These are phyloP conservation scores for Pipra filicauda DNA, from an alignment of 2,113 vertebrate species.

Conservation along the genomic window DNA sequence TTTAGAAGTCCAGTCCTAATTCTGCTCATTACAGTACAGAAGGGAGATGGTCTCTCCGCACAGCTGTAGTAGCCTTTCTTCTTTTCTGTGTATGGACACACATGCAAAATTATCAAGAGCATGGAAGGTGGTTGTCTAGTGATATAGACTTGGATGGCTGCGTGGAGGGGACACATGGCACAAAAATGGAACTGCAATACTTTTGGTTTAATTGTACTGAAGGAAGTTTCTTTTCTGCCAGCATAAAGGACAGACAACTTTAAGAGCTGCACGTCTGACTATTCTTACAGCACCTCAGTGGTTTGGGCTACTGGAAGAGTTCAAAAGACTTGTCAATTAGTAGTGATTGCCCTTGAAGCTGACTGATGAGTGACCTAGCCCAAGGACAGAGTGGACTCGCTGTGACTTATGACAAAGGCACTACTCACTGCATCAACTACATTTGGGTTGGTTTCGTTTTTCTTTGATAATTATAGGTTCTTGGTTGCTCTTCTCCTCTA, in stretches of 20 bases:
- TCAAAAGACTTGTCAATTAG: slow-evolving; percentile 31
- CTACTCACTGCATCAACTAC: not conserved
- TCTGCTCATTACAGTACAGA: not conserved
- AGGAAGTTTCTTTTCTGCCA: not conserved
- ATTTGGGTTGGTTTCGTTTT: not conserved
- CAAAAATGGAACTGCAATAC: not conserved
- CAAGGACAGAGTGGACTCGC: not conserved
- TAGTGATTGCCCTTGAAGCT: slow-evolving; percentile 3
- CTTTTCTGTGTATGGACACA: not conserved
- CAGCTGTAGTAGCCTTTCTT: not conserved
- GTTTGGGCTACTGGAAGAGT: not conserved
- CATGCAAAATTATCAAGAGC: not conserved
- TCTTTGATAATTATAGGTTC: slow-evolving; percentile 9
- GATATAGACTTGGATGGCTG: not conserved
- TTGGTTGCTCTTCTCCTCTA: slow-evolving; percentile 11
- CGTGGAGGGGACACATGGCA: accelerated
- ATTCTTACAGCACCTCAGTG: not conserved
- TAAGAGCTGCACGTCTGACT: not conserved
- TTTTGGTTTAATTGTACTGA: not conserved
- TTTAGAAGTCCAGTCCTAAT: not conserved
- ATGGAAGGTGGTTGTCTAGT: not conserved
- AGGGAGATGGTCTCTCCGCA: not conserved
- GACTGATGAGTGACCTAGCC: not conserved
- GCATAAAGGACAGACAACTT: not conserved
- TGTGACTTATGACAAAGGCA: slow-evolving; percentile 7